These are phyloP conservation scores for Pedionomus torquatus DNA, from an alignment of 2,113 vertebrate species.

Conservation along the genomic window DNA sequence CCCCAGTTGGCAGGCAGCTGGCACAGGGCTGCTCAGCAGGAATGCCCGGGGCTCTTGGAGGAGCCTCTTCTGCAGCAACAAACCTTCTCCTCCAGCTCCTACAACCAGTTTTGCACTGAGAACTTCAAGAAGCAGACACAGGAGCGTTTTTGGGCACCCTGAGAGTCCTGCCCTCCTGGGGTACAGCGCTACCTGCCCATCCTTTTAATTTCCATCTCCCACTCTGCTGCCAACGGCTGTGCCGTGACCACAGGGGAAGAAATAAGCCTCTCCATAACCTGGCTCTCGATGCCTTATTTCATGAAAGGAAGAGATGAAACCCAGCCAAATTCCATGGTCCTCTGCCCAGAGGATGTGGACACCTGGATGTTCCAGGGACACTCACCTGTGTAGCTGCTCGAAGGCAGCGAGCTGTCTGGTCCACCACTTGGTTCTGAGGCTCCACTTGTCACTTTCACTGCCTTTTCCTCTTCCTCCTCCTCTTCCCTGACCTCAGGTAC, in stretches of 20 bases:
- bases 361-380: not conserved
- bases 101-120: not conserved
- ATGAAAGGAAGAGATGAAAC: not conserved
- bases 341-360: not conserved
- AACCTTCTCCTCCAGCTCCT: not conserved
- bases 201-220: not conserved
- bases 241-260: not conserved
- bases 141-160: not conserved
- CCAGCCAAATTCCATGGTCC: not conserved
- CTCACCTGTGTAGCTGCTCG: conserved; percentile 78
- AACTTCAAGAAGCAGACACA: not conserved
- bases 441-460: conserved; percentile 64
- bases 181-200: not conserved
- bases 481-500: conserved; percentile 80
- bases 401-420: conserved; percentile 73
- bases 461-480: conserved; percentile 80
- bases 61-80: not conserved
- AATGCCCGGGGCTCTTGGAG: not conserved
- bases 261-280: not conserved
- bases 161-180: not conserved
- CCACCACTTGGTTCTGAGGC: conserved; percentile 69
- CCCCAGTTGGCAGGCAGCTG: not conserved
- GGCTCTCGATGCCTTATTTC: not conserved
- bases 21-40: not conserved
- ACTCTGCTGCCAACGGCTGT: fast-evolving